phyloP scores from a whole-genome alignment of 2,888 invertebrate genomes.

The Erebia palarica region DNA sequence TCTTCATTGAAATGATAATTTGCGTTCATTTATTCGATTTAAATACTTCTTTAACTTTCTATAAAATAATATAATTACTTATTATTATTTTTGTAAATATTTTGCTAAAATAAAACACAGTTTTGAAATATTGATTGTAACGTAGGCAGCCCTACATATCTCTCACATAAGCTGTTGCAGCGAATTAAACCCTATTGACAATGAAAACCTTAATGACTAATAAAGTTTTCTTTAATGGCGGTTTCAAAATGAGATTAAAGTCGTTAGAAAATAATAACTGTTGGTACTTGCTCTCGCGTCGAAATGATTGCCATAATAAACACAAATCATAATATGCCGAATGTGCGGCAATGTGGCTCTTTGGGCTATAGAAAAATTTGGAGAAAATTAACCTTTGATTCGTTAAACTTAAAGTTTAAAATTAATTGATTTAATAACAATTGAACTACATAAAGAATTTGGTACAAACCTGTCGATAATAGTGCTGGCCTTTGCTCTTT shows the following conservation, averaged over 20 bases:
- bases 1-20: no score
- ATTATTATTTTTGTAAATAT: not conserved
- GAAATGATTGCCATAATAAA: conserved; percentile 65
- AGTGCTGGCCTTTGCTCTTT: conserved; percentile 59
- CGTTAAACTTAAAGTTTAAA: conserved; percentile 16
- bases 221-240: conserved; percentile 43
- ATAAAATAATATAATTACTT: no score
- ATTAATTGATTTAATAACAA: not conserved
- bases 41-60: no score
- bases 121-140: not conserved
- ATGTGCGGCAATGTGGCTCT: conserved; percentile 31
- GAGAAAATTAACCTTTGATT: conserved; percentile 10
- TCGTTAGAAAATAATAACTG: conserved; percentile 62
- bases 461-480: conserved; percentile 46
- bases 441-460: conserved; percentile 32
- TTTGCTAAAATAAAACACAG: not conserved
- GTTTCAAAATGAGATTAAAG: conserved; percentile 50
- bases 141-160: conserved; percentile 5
- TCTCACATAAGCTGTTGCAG: conserved; percentile 26
- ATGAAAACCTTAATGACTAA: conserved; percentile 40
- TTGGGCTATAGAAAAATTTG: conserved; percentile 11
- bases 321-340: conserved; percentile 54
- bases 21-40: no score
- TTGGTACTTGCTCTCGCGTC: conserved; percentile 58
- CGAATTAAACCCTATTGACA: conserved; percentile 30